Base-by-base conservation (phyloP, 2,888 invertebrate genomes). In the Macrophya alboannulata region DNA sequence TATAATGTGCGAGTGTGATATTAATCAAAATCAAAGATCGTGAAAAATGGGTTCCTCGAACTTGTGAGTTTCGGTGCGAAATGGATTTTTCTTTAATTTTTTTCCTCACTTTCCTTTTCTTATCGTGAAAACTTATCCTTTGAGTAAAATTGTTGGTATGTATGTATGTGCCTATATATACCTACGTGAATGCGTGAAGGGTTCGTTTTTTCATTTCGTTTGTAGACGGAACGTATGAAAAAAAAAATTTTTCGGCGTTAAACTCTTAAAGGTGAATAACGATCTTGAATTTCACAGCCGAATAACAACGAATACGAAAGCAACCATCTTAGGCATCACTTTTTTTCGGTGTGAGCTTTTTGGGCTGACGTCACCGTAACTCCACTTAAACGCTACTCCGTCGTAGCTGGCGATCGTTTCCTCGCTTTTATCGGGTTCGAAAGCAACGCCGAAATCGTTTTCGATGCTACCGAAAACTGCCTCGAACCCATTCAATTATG, bases 401-500 rank as follows among this genome's bases (percentile, higher is more conserved):
- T 51, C 31, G 31, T 31, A 31, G 31, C 31, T 31, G n/a, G 48
- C n/a, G 77, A 51, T 77, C 77, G 55, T 55, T 77, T 77, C 55
- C 17, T 43, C 48, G 76, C 17, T 83, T 83, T 81, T 62, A 43
- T 62, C 83, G 68, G 21, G 48, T 45, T 48, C n/a, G 25, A 62
- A 21, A 21, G 43, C 71, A 51, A 37, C 68, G 68, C 62, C 12
- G 51, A 51, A 83, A 83, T 83, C 83, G 83, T 37, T 71, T 31
- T 43, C 25, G 62, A 62, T 62, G 43, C 17, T 65, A 81, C 31
- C 77, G 37, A 77, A 77, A 77, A 77, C 77, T 77, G 21, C 55
- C 17, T 40, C 59, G 62, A 59, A 81, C 37, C 62, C 81, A 62
- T 81, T 40, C 81, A 81, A 81, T 81, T 81, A 81, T 81, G 81